phyloP scores from a whole-genome alignment of 2,888 invertebrate genomes.

The Tipula confusa region DNA sequence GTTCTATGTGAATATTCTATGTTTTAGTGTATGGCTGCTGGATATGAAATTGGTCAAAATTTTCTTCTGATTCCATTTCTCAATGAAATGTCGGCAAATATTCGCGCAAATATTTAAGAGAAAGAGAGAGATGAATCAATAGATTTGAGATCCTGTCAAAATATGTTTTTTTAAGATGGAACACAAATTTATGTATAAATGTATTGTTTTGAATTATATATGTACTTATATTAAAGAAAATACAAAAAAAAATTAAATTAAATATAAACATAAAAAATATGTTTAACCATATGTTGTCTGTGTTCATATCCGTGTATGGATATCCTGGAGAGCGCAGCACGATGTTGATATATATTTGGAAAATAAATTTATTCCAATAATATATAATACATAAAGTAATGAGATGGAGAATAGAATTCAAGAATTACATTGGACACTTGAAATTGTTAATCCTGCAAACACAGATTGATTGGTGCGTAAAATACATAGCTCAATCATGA shows the following conservation, averaged over 20 bases:
- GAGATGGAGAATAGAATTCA: not conserved
- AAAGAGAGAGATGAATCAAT: not conserved
- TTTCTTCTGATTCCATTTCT: not conserved
- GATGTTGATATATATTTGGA: not conserved
- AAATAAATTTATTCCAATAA: not conserved
- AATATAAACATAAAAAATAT: slow-evolving; percentile 26
- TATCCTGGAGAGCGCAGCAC: slow-evolving; percentile 29
- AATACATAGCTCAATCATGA: not conserved
- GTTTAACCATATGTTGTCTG: slow-evolving; percentile 28
- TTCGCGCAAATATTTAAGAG: not conserved
- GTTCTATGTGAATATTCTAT: too few species aligned
- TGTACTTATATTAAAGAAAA: slow-evolving; percentile 8
- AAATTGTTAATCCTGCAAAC: not conserved
- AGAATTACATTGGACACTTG: not conserved
- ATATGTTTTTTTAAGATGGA: not conserved
- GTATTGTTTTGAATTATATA: slow-evolving; percentile 14
- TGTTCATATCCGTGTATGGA: slow-evolving; percentile 29
- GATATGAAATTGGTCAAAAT: not conserved
- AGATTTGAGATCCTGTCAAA: not conserved
- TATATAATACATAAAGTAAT: too few species aligned
- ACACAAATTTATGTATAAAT: not conserved
- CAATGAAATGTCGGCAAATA: too few species aligned
- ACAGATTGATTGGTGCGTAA: not conserved
- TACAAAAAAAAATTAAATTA: not conserved
- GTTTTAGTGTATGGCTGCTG: not conserved